phyloP scores from a whole-genome alignment of 2,888 invertebrate species.

The Drosophila birchii region DNA sequence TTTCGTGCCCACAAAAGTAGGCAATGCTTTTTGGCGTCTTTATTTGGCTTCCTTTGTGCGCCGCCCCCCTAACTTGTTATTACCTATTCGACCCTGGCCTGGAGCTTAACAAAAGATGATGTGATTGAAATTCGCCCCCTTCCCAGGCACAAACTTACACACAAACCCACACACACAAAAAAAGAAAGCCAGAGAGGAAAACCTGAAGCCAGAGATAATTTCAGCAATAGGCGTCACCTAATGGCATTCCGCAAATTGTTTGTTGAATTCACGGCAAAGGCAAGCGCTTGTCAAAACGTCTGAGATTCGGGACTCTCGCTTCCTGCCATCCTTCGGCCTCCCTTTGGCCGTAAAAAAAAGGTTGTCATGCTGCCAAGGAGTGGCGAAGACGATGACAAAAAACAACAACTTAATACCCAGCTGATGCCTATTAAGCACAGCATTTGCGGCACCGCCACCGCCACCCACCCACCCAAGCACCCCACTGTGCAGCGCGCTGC shows the following conservation, averaged over 20 bases:
- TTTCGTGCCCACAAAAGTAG: constrained; percentile 42
- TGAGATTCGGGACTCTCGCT: constrained; percentile 40
- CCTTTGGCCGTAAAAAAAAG: constrained; percentile 58
- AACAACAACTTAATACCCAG: constrained; percentile 80
- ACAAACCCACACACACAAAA: neutral
- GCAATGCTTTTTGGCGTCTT: constrained; percentile 44
- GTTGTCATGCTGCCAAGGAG: constrained; percentile 74
- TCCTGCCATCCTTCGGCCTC: constrained; percentile 7
- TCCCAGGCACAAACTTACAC: neutral
- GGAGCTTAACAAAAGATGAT: constrained; percentile 69
- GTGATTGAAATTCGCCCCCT: constrained; percentile 70
- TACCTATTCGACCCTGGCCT: constrained; percentile 51
- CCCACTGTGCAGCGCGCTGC: constrained; percentile 37
- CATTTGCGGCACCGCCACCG: constrained; percentile 69
- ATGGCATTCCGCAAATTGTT: constrained; percentile 81
- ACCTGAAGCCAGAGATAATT: constrained; percentile 67
- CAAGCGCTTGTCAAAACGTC: constrained; percentile 68
- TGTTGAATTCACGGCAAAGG: constrained; percentile 60
- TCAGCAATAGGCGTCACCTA: constrained; percentile 75
- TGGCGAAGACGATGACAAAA: constrained; percentile 53
- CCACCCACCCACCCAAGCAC: neutral
- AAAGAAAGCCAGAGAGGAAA: constrained; percentile 23
- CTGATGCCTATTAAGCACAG: constrained; percentile 81
- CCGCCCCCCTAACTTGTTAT: constrained; percentile 48
- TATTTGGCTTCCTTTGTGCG: constrained; percentile 44